A percentile compares a stretch with the other conserved stretches of the same genome.
phyloP scores from a whole-genome alignment of 1,140 invertebrate species.

The Euwallacea similis region DNA sequence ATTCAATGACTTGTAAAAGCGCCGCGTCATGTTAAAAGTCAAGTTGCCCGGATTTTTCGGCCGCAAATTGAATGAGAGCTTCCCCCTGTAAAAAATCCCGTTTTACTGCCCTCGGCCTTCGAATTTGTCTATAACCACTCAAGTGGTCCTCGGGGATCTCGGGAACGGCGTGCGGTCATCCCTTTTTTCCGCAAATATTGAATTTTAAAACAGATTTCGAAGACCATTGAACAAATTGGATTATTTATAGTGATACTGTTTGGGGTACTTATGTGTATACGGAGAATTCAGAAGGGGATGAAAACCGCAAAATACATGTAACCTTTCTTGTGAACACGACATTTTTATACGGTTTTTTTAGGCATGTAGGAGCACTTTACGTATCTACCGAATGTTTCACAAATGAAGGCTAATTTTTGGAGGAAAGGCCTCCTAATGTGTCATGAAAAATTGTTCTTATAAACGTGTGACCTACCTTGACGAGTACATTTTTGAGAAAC shows the following conservation, averaged over 20 bases:
- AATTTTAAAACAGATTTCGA: constrained; percentile 41
- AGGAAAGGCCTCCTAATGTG: too few relatives aligned
- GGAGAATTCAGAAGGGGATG: too few relatives aligned
- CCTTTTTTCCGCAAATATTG: constrained; percentile 39
- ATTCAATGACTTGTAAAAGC: constrained; percentile 41
- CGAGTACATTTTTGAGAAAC: too few relatives aligned
- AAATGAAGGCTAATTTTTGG: too few relatives aligned
- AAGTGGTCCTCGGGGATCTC: constrained; percentile 35
- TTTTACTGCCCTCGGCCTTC: constrained; percentile 29
- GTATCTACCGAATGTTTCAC: too few relatives aligned
- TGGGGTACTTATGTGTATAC: neutral
- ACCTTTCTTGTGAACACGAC: too few relatives aligned
- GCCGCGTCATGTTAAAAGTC: constrained; percentile 36
- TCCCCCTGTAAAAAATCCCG: constrained; percentile 29
- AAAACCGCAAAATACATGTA: too few relatives aligned
- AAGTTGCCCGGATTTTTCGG: constrained; percentile 32
- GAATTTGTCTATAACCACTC: constrained; percentile 37
- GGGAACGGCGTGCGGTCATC: constrained; percentile 32
- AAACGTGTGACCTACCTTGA: too few relatives aligned
- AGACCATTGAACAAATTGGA: constrained; percentile 37
- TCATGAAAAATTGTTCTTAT: too few relatives aligned
- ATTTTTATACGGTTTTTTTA: too few relatives aligned
- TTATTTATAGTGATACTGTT: constrained; percentile 39
- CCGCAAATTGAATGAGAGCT: constrained; percentile 34
- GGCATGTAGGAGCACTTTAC: too few relatives aligned